Evolutionary conservation across 2,888 invertebrate species (phyloP).

Genomic region (Buathra laborator): DNA sequence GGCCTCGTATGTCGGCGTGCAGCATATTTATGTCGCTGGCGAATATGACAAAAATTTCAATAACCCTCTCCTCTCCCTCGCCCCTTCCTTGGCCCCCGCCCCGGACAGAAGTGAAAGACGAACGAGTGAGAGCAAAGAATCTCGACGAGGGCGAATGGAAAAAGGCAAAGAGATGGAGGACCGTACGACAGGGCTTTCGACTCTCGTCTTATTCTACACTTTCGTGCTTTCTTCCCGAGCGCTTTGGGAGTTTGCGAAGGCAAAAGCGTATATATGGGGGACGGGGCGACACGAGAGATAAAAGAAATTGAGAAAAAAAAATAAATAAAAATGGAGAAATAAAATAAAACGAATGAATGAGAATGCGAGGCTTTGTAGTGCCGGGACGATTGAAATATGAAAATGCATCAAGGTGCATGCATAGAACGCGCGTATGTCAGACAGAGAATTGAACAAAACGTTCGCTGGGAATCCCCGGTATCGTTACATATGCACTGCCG

Average conservation of each 20-base stretch:
- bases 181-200: neutral
- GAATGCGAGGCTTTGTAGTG: slow-evolving; percentile 28
- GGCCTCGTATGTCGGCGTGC: slow-evolving; percentile 49
- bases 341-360: slow-evolving; percentile 13
- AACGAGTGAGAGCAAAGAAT: slow-evolving; percentile 35
- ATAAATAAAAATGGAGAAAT: neutral
- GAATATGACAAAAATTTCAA: slow-evolving; percentile 75
- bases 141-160: slow-evolving; percentile 44
- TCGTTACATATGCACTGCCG: neutral
- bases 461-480: neutral
- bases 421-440: neutral
- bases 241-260: slow-evolving; percentile 1
- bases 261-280: slow-evolving; percentile 15
- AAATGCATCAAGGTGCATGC: slow-evolving; percentile 21
- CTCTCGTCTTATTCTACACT: slow-evolving; percentile 42
- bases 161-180: slow-evolving; percentile 28
- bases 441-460: slow-evolving; percentile 1
- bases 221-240: slow-evolving; percentile 16
- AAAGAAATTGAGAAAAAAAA: slow-evolving; percentile 55
- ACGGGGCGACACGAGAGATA: slow-evolving; percentile 32
- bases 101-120: slow-evolving; percentile 18
- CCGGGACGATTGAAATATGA: slow-evolving; percentile 48
- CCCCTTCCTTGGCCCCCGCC: too few relatives aligned
- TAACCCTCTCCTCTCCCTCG: slow-evolving; percentile 60
- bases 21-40: slow-evolving; percentile 64